Evolutionary conservation across 2,888 invertebrate genomes (phyloP).

Genomic region (Oscheius sp.): DNA sequence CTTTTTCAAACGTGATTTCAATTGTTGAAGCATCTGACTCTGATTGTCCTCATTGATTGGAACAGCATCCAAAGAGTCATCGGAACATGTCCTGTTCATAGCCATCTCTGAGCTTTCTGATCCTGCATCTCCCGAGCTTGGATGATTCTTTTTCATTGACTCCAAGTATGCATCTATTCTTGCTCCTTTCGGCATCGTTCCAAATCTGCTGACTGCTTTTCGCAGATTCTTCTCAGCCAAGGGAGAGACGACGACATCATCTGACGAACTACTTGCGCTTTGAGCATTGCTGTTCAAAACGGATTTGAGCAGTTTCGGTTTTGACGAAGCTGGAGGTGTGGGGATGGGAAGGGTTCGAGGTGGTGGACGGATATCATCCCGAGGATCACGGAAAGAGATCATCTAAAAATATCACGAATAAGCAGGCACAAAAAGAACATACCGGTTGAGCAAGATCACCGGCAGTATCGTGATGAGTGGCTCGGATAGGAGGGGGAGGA

Average conservation of each 20-base stretch:
- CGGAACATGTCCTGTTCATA: conserved; percentile 44
- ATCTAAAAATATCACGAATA: conserved; percentile 10
- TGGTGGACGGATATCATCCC: conserved; percentile 31
- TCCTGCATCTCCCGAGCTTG: conserved; percentile 15
- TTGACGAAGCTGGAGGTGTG: conserved; percentile 58
- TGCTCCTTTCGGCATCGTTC: conserved; percentile 94
- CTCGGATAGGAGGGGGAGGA: conserved; percentile 47
- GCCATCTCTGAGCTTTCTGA: conserved; percentile 3
- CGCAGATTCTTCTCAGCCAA: conserved; percentile 63
- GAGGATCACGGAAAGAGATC: conserved; percentile 38
- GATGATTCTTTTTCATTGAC: conserved; percentile 76
- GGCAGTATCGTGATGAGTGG: conserved; percentile 28
- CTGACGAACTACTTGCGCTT: conserved; percentile 32
- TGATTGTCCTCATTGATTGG: conserved; percentile 41
- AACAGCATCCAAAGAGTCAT: conserved; percentile 62
- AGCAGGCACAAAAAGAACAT: background rate
- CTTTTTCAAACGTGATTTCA: conserved; percentile 68
- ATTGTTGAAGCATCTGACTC: conserved; percentile 54
- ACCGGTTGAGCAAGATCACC: conserved; percentile 17
- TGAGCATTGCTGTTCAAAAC: conserved; percentile 37
- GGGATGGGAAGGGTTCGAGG: conserved; percentile 47
- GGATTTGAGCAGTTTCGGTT: conserved; percentile 63
- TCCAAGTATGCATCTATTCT: conserved; percentile 95
- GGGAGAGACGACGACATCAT: conserved; percentile 42
- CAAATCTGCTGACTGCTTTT: conserved; percentile 88